Conservation (phyloP, 2,797 vertebrate genomes). For the Leptatherina wallacei region DNA sequence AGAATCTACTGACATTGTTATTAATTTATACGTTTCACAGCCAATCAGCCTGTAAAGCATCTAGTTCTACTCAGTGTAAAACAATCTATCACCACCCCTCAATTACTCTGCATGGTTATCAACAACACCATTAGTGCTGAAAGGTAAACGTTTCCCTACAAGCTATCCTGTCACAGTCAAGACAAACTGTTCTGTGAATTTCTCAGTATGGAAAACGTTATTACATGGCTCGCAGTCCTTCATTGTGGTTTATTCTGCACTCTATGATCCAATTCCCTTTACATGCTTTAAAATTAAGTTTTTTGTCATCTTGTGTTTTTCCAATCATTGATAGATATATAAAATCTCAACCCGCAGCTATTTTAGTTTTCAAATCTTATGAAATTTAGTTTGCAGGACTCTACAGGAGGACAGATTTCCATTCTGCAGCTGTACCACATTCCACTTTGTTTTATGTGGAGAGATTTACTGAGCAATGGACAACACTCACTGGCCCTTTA, state of each 20-base stretch:
- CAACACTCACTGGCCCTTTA: conserved; percentile 46
- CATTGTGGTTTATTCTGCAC: not conserved
- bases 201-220: conserved; percentile 51
- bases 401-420: conserved; percentile 5
- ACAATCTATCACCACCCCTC: conserved; percentile 38
- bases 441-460: conserved; percentile 16
- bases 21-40: not conserved
- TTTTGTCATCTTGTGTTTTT: not conserved
- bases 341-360: not conserved
- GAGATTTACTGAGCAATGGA: conserved; percentile 55
- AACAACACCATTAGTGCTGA: conserved; percentile 37
- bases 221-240: conserved; percentile 24
- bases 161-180: conserved; percentile 40
- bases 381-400: conserved; percentile 1
- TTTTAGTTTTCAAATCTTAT: not conserved
- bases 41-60: not conserved
- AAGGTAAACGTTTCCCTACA: conserved; percentile 41
- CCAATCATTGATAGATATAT: not conserved
- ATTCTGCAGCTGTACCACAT: conserved; percentile 4
- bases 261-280: conserved; percentile 18
- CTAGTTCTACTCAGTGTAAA: not conserved
- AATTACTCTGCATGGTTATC: conserved; percentile 39
- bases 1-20: not conserved
- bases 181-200: conserved; percentile 40
- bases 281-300: conserved; percentile 7